phyloP scores from a whole-genome alignment of 2,888 invertebrate species.

The Mylabris sibirica region DNA sequence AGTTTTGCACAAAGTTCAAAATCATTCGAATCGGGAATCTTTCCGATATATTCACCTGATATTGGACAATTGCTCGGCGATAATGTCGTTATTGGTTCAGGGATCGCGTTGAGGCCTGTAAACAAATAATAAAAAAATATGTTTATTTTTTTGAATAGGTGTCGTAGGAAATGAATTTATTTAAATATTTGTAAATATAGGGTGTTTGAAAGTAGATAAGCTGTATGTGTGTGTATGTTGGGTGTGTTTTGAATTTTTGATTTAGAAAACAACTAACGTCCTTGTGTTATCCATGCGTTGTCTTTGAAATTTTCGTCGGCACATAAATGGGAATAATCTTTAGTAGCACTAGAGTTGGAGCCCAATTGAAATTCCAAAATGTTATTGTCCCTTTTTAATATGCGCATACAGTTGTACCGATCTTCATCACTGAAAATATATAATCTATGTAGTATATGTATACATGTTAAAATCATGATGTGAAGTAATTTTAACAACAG shows the following conservation, averaged over 20 bases:
- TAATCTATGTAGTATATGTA: no score
- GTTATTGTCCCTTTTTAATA: constrained; percentile 67
- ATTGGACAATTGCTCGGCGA: constrained; percentile 66
- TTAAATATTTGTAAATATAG: constrained; percentile 6
- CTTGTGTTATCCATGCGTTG: constrained; percentile 70
- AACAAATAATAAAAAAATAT: constrained; percentile 9
- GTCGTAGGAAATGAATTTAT: constrained; percentile 7
- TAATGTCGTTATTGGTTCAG: constrained; percentile 31
- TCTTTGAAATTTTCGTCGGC: constrained; percentile 62
- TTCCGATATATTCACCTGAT: constrained; percentile 71
- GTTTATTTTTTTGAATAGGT: not conserved
- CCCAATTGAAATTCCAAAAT: constrained; percentile 69
- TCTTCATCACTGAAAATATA: constrained; percentile 65
- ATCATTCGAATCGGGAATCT: constrained; percentile 67
- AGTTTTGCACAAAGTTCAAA: constrained; percentile 70
- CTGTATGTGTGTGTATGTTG: no score
- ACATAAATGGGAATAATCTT: constrained; percentile 53
- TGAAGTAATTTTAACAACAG: not conserved
- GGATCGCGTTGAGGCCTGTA: constrained; percentile 41
- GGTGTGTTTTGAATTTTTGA: constrained; percentile 1
- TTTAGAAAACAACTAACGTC: constrained; percentile 61
- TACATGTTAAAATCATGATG: constrained; percentile 4
- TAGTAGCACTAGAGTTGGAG: constrained; percentile 51
- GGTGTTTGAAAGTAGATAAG: constrained; percentile 5
- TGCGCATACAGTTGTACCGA: constrained; percentile 67